Evolutionary conservation across 2,113 vertebrate genomes (phyloP), one percentile per base, ranked within the genome.

Genomic region (Anser cygnoides): DNA sequence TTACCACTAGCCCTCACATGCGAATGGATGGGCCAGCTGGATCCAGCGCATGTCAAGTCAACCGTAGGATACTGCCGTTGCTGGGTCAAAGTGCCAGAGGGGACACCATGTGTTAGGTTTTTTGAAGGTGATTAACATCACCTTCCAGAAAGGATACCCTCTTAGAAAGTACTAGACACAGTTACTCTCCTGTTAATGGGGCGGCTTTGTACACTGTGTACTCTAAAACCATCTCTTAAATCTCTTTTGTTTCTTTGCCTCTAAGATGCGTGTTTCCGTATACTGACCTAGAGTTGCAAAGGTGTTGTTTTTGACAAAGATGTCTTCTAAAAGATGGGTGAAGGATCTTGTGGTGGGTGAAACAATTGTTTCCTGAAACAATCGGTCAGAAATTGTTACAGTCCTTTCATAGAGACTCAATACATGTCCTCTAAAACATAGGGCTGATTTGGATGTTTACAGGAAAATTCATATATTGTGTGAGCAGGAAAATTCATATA

Each of bases 381-480:
- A 3, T 49, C 41, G 18, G 25, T 63, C 12, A 75, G n/a, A 59
- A 78, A n/a, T 18, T 37, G 10, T 74, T 87, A 35, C 49, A 55
- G 58, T 52, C 33, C 13, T 67, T 6, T 21, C 20, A 49, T 6
- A 49, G 46, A 21, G 46, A 49, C 46, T 11, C 5, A 10, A 49
- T 49, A 49, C 46, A 20, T 49, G 46, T 49, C 46, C 46, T 49
- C 20, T 49, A 22, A 49, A 49, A 21, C 46, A 21, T 49, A 49
- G 46, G 11, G 20, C 46, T 49, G 46, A 49, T 49, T 70, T 67
- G 57, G 23, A 61, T 37, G 46, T 90, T 94, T 89, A 65, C 86
- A 52, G 71, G n/a, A 90, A 89, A 50, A 73, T 91, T 19, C 67
- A 84, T 93, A 44, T 90, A 58, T 94, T 94, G 59, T 63, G 35